Evolutionary conservation across 2,797 vertebrate genomes (phyloP), one percentile per base, ranked within the genome.

Genomic region (Coregonus suidteri): DNA sequence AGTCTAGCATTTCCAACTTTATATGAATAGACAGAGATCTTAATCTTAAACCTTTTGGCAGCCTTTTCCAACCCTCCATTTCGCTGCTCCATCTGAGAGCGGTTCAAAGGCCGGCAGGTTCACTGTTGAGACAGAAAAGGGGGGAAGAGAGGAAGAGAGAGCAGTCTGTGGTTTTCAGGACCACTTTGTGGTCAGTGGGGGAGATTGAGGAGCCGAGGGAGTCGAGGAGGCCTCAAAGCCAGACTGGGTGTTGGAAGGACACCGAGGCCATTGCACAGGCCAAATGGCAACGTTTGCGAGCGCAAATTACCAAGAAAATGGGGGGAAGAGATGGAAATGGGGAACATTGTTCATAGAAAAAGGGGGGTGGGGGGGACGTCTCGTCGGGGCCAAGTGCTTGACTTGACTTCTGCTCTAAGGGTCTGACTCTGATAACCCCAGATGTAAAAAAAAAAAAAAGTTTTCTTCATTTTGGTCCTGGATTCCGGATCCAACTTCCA

Each of bases 181-280:
- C 69, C 54, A 83, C 71, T 84, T 77, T 85, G 85, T 53, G 82
- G 86, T 89, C 83, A 65, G 37, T 41, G 3, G 75, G 82, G 66
- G 77, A 67, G 65, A 41, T 30, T 77, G 71, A 16, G 25, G 53
- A 73, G 65, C 34, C 30, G 14, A 41, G 75, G 73, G 80, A 52
- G 73, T 72, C 70, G 65, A 83, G 68, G 74, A 76, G 76, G 78
- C 78, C 79, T 84, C 75, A 78, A 77, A 77, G 69, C 72, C 81
- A 91, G 89, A 91, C 85, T 90, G 90, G 80, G 84, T 86, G 34
- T 84, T 90, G 88, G 89, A 90, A 70, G 67, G 83, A 62, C 68
- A 70, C 69, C 34, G 5, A 59, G 76, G 70, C 69, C 82, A 20
- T 34, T 47, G 73, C 65, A 37, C 0, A 82, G 85, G 82, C 89